A percentile compares a stretch with the other conserved stretches of the same genome.
Conservation (phyloP, 2,797 vertebrate genomes). For the Trichosurus vulpecula region DNA sequence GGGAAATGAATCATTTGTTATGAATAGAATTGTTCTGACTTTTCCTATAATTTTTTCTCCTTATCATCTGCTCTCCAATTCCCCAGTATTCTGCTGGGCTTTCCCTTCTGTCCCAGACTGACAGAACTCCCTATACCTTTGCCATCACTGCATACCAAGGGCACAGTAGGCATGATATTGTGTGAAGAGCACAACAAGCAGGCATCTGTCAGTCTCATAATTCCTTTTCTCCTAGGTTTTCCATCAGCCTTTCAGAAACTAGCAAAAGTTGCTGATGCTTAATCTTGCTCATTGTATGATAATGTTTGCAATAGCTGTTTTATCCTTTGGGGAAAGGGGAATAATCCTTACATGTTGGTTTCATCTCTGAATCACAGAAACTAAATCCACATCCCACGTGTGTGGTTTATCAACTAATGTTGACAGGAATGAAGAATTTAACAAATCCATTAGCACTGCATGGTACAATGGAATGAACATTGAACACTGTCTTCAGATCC, state of each 20-base stretch:
- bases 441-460: background rate
- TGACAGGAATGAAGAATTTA: background rate
- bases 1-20: background rate
- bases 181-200: conserved; percentile 54
- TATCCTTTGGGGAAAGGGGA: background rate
- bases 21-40: background rate
- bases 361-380: conserved; percentile 10
- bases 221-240: background rate
- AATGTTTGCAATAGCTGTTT: background rate
- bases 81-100: conserved; percentile 67
- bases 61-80: conserved; percentile 55
- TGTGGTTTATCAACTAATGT: background rate
- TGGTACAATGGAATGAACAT: background rate
- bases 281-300: conserved; percentile 49
- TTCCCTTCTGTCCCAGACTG: conserved; percentile 72
- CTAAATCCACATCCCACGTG: background rate
- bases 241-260: background rate
- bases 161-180: conserved; percentile 65
- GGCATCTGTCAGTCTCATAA: conserved; percentile 35
- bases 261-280: conserved; percentile 16
- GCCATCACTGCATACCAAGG: conserved; percentile 73
- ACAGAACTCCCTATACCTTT: conserved; percentile 74
- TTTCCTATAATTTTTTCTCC: conserved; percentile 26
- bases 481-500: background rate
- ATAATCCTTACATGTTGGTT: conserved; percentile 37